Evolutionary conservation across 2,797 vertebrate genomes (phyloP).

Genomic region (Columba guinea): DNA sequence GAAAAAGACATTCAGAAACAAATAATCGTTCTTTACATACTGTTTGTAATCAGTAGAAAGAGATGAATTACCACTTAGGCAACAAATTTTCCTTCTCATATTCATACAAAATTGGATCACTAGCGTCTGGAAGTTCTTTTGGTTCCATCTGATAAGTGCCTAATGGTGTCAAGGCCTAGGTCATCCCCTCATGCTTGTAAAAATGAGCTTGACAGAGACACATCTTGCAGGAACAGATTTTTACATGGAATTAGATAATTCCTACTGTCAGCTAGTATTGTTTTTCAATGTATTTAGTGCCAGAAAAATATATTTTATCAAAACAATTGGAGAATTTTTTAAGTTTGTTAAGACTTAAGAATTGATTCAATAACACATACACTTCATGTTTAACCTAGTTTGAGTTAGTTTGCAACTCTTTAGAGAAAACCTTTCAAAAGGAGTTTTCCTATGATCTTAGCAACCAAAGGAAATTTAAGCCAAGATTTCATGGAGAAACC

Average conservation of each 20-base stretch:
- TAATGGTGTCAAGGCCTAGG: conserved; percentile 7
- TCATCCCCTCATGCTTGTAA: conserved; percentile 9
- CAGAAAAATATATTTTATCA: neutral
- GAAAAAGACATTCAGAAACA: neutral
- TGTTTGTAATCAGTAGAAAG: neutral
- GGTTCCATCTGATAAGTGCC: neutral
- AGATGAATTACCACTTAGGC: neutral
- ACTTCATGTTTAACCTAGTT: neutral
- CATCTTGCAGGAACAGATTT: conserved; percentile 26
- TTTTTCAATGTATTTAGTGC: neutral
- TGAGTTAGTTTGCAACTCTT: neutral
- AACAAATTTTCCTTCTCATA: neutral
- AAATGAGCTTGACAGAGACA: conserved; percentile 14
- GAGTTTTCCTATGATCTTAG: neutral
- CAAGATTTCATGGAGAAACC: neutral
- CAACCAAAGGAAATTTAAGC: neutral
- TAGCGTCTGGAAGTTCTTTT: conserved; percentile 29
- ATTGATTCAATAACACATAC: neutral
- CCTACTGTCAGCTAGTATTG: neutral
- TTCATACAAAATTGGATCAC: conserved; percentile 2
- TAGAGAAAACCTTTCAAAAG: neutral
- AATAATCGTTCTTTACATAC: neutral
- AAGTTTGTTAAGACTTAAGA: neutral
- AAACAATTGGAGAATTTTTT: neutral
- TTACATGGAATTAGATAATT: conserved; percentile 15